Evolutionary conservation across 2,797 vertebrate genomes (phyloP).

Genomic region (Eulemur mongoz): DNA sequence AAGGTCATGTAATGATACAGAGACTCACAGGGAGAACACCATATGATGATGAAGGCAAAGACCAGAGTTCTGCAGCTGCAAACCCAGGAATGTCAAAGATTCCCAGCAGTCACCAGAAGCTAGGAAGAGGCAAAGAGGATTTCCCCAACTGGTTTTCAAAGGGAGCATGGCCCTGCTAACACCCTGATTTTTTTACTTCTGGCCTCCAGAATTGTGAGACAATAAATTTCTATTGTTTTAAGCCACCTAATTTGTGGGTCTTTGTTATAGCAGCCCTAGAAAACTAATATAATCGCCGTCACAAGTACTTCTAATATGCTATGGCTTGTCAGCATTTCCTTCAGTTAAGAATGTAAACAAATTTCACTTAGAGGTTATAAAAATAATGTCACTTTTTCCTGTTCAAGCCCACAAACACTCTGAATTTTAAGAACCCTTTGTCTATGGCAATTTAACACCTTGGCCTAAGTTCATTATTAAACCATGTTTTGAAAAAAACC

Average conservation of each 20-base stretch:
- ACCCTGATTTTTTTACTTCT: background rate
- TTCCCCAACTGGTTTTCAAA: background rate
- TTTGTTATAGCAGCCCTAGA: background rate
- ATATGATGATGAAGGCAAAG: background rate
- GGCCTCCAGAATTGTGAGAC: background rate
- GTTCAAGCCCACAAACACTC: background rate
- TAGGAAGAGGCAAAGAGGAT: background rate
- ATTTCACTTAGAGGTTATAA: slow-evolving; percentile 22
- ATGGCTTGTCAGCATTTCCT: background rate
- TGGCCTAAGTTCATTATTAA: background rate
- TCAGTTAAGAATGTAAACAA: slow-evolving; percentile 29
- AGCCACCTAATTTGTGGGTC: background rate
- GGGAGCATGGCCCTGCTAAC: background rate
- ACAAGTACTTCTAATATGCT: background rate
- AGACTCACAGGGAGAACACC: background rate
- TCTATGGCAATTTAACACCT: slow-evolving; percentile 20
- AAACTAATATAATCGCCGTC: background rate
- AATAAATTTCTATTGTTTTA: slow-evolving; percentile 13
- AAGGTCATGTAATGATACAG: background rate
- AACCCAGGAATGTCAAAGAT: background rate
- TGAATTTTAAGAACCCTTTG: background rate
- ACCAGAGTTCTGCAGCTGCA: background rate
- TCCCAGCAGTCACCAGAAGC: background rate
- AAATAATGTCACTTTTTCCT: background rate
- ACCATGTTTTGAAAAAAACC: slow-evolving; percentile 13